phyloP scores from a whole-genome alignment of 2,888 invertebrate genomes.

The Callimorpha dominula region DNA sequence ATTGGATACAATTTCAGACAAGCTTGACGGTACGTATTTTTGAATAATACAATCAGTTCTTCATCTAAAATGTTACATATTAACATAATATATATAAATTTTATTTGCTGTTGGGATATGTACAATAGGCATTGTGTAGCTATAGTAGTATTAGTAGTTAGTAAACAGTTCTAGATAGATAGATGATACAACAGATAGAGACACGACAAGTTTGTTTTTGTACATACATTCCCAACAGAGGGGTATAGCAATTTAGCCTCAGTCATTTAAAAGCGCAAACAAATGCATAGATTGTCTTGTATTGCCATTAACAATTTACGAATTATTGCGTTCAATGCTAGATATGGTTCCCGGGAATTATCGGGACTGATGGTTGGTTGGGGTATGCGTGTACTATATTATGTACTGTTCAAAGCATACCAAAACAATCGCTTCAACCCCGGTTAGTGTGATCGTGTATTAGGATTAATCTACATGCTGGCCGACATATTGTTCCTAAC shows the following conservation, averaged over 20 bases:
- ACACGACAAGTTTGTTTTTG: background rate
- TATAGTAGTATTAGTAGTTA: conserved; percentile 32
- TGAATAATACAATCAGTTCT: background rate
- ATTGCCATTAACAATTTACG: too few relatives aligned
- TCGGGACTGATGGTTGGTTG: too few relatives aligned
- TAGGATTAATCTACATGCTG: too few relatives aligned
- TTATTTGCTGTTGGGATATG: conserved; percentile 11
- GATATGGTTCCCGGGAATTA: too few relatives aligned
- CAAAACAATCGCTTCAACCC: too few relatives aligned
- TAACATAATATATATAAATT: background rate
- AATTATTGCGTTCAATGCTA: too few relatives aligned
- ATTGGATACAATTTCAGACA: too few relatives aligned
- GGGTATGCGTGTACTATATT: too few relatives aligned
- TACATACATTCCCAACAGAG: background rate
- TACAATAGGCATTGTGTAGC: conserved; percentile 44
- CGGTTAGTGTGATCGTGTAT: too few relatives aligned
- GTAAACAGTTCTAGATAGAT: conserved; percentile 35
- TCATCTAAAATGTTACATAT: background rate
- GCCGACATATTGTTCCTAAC: background rate
- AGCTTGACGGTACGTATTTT: background rate
- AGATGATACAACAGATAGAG: background rate
- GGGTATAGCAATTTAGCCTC: background rate
- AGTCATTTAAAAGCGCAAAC: background rate
- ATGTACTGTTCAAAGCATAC: too few relatives aligned
- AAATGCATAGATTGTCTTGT: too few relatives aligned